Evolutionary conservation across 1,140 invertebrate genomes (phyloP).

Genomic region (Cotesia chilonis): DNA sequence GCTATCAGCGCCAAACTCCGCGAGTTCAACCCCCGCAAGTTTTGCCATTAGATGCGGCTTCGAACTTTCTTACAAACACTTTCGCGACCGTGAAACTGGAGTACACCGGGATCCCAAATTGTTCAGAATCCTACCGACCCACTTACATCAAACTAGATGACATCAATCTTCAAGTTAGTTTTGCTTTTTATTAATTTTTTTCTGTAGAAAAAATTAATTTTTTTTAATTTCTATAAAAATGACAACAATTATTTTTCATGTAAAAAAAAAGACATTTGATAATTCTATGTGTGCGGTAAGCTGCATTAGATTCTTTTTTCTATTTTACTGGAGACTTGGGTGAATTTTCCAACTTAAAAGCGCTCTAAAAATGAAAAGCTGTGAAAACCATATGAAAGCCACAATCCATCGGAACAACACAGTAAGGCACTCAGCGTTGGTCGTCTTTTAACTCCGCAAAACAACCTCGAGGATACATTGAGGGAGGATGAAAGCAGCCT

Average conservation of each 20-base stretch:
- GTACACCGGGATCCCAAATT: slow-evolving; percentile 29
- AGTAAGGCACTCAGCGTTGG: slow-evolving; percentile 62
- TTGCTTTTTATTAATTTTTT: too few relatives aligned
- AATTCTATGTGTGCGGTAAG: too few relatives aligned
- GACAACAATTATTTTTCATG: too few relatives aligned
- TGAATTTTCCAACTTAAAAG: too few relatives aligned
- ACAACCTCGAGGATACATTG: slow-evolving; percentile 20
- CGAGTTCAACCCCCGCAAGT: slow-evolving; percentile 50
- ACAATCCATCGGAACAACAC: slow-evolving; percentile 48
- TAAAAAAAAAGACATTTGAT: too few relatives aligned
- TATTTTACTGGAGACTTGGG: too few relatives aligned
- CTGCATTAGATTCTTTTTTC: too few relatives aligned
- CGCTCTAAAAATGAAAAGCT: slow-evolving; percentile 4
- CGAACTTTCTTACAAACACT: slow-evolving; percentile 66
- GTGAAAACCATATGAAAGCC: neutral
- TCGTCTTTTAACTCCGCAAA: slow-evolving; percentile 56
- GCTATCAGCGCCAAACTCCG: slow-evolving; percentile 49
- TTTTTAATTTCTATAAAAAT: too few relatives aligned
- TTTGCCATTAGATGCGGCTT: slow-evolving; percentile 62
- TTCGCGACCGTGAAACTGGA: slow-evolving; percentile 43
- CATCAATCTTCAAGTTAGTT: too few relatives aligned
- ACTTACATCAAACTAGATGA: too few relatives aligned
- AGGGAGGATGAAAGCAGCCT: slow-evolving; percentile 44
- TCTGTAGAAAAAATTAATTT: too few relatives aligned
- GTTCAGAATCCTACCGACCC: too few relatives aligned